A percentile compares a stretch with the other conserved stretches of the same genome.
These are phyloP conservation scores for Nasonia longicornis DNA, from an alignment of 1,140 invertebrate genomes.

Conservation along the genomic window DNA sequence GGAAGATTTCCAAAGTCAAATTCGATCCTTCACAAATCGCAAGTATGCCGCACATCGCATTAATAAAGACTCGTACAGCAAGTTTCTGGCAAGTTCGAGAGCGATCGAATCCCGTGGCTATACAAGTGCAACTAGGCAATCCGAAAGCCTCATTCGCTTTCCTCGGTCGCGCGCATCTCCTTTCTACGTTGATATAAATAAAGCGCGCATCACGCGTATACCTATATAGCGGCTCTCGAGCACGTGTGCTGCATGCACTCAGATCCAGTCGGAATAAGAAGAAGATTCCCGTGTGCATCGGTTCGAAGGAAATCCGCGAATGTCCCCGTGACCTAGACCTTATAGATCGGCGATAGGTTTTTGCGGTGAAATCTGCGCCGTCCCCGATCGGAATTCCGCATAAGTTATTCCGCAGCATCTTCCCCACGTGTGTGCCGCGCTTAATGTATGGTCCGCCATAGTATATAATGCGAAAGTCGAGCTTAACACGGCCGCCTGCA, in stretches of 20 bases:
- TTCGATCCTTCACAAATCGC: too few species aligned
- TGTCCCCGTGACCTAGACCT: conserved; percentile 63
- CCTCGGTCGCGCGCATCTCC: background rate
- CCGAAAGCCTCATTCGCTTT: background rate
- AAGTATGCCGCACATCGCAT: too few species aligned
- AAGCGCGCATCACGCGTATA: background rate
- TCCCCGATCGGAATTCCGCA: conserved; percentile 48
- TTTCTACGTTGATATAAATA: conserved; percentile 14
- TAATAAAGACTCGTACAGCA: too few species aligned
- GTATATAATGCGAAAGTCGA: conserved; percentile 15
- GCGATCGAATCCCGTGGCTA: too few species aligned
- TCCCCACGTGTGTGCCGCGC: background rate
- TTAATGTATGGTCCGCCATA: conserved; percentile 6
- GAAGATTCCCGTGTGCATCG: background rate
- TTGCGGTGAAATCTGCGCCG: conserved; percentile 56
- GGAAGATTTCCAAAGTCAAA: too few species aligned
- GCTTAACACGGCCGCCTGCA: background rate
- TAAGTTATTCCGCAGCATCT: conserved; percentile 26
- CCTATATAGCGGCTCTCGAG: too few species aligned
- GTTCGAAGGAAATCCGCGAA: conserved; percentile 53
- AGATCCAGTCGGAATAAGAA: too few species aligned
- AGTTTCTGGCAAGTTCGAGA: too few species aligned
- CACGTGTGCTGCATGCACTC: too few species aligned
- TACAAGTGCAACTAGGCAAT: background rate
- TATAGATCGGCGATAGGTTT: conserved; percentile 59